These are phyloP conservation scores for Pterois miles DNA, from an alignment of 2,797 vertebrate genomes.

Conservation along the genomic window DNA sequence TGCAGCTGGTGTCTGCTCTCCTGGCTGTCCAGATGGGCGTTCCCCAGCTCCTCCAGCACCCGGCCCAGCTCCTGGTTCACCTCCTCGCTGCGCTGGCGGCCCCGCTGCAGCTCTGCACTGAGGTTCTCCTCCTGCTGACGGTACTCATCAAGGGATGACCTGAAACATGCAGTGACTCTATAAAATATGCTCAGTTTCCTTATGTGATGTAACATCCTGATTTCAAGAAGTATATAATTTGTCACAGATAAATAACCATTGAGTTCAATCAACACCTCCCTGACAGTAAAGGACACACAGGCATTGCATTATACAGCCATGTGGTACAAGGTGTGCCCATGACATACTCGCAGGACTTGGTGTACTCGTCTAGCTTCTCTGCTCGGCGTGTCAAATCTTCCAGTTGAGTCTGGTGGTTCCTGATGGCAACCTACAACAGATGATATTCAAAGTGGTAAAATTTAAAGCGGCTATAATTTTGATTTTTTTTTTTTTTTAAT, in stretches of 20 bases:
- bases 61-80: constrained; percentile 86
- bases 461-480: neutral
- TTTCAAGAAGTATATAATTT: neutral
- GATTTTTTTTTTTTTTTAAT: neutral
- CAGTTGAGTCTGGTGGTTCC: constrained; percentile 82
- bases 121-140: constrained; percentile 81
- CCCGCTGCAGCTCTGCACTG: constrained; percentile 78
- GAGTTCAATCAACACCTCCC: neutral
- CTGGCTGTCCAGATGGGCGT: constrained; percentile 87
- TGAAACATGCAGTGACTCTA: constrained; percentile 53
- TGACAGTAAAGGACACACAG: neutral
- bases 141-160: constrained; percentile 82
- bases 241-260: neutral
- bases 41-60: constrained; percentile 85
- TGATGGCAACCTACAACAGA: constrained; percentile 85
- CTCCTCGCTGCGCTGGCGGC: constrained; percentile 77
- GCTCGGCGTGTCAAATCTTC: constrained; percentile 85
- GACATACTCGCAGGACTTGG: constrained; percentile 87
- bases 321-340: neutral
- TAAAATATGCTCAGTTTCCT: neutral
- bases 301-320: neutral
- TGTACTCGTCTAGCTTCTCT: constrained; percentile 91
- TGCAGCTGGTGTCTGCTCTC: constrained; percentile 87
- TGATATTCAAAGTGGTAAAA: neutral
- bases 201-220: neutral